Evolutionary conservation across 2,113 vertebrate species (phyloP), one percentile per base, ranked within the genome.

Genomic region (Crocuta crocuta): DNA sequence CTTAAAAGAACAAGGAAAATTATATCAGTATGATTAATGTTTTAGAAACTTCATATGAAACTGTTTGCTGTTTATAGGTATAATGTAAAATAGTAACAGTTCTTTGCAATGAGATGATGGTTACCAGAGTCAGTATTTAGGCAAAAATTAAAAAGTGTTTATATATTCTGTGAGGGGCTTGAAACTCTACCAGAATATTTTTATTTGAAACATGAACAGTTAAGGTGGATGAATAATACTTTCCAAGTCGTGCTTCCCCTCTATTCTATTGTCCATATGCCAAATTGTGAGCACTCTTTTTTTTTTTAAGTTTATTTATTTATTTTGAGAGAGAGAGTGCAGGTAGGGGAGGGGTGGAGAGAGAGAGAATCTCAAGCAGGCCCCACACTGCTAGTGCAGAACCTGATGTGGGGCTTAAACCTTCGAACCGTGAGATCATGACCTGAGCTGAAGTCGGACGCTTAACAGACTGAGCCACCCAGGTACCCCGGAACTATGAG

Each of bases 1-100:
- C 53, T n/a, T 96, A 53, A 96, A 96, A 73, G 21, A 80, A 66
- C 39, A 88, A 71, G 89, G 92, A 68, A 89, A 94, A 39, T 88
- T 78, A 66, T 79, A 43, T 89, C 35, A 31, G 7, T 28, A 82
- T 76, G 15, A 24, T 55, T 79, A 66, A 78, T 58, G 31, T 16
- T 87, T 89, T 91, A 66, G 53, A 87, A 79, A 95, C 58, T 93
- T 82, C 83, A 78, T 85, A 55, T 76, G 76, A 93, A 91, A 7
- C 19, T 88, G 33, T 86, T 91, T 83, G 23, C 3, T 83, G 84
- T 83, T 35, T 90, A 71, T 92, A 7, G 3, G 3, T 53, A 2
- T 23, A 89, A 81, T 66, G 0, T 97, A 82, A 93, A 90, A 76
- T 65, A 86, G 61, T 87, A 55, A 76, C 65, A 55, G 35, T 5